phyloP scores from a whole-genome alignment of 2,797 vertebrate genomes.

The Eremophila alpestris region DNA sequence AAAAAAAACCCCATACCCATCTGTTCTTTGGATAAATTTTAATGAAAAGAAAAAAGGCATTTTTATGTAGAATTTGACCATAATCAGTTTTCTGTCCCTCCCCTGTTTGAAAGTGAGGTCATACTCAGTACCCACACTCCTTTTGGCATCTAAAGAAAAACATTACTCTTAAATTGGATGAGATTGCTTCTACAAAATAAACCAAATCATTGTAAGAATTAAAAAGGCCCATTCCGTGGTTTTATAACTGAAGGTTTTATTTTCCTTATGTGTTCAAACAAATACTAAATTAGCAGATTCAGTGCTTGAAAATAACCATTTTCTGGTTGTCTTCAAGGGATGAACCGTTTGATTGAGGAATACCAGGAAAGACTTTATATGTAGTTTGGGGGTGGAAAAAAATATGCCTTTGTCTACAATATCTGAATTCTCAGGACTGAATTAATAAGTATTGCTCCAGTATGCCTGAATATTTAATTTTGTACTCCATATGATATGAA shows the following conservation, averaged over 20 bases:
- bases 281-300: neutral
- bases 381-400: neutral
- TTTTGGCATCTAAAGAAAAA: neutral
- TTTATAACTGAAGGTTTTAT: neutral
- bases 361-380: neutral
- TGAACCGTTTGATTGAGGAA: neutral
- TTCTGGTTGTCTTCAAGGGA: neutral
- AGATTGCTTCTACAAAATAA: neutral
- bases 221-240: neutral
- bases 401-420: neutral
- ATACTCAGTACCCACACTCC: neutral
- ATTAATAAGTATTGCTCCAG: neutral
- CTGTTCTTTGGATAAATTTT: slow-evolving; percentile 6
- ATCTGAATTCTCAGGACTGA: neutral
- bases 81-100: neutral
- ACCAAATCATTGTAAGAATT: neutral
- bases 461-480: neutral
- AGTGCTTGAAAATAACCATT: neutral
- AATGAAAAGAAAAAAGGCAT: neutral
- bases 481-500: neutral
- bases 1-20: neutral
- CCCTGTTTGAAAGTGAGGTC: neutral
- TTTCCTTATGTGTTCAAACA: neutral
- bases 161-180: neutral
- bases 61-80: neutral